A percentile compares a stretch with the other conserved stretches of the same genome.
These are phyloP conservation scores for Gryllus bimaculatus DNA, from an alignment of 1,140 invertebrate genomes.

Conservation along the genomic window DNA sequence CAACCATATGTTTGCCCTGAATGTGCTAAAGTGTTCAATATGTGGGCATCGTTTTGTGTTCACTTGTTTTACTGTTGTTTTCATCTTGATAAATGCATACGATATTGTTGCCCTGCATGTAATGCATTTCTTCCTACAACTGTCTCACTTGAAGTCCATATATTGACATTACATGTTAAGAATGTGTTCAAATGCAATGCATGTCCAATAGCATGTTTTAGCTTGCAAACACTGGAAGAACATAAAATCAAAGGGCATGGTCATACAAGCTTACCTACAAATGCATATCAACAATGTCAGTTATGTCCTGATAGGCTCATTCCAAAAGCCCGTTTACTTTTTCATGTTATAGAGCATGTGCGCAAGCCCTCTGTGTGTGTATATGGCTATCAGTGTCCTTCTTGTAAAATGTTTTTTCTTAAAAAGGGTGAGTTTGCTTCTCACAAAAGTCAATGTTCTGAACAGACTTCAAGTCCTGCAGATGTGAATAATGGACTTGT, in stretches of 20 bases:
- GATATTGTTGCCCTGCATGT: not conserved
- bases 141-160: conserved; percentile 14
- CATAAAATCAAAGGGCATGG: conserved; percentile 17
- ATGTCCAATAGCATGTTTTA: conserved; percentile 18
- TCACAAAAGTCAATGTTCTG: not conserved
- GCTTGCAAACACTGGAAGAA: not conserved
- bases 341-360: conserved; percentile 16
- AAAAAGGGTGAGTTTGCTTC: conserved; percentile 15
- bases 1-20: conserved; percentile 13
- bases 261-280: not conserved
- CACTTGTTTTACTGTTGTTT: conserved; percentile 7
- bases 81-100: conserved; percentile 6
- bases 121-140: not conserved
- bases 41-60: conserved; percentile 6
- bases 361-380: not conserved
- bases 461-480: not conserved
- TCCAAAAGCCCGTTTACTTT: conserved; percentile 15
- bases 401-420: conserved; percentile 11
- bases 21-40: not conserved
- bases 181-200: conserved; percentile 18
- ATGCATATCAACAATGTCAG: conserved; percentile 18
- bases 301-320: conserved; percentile 17
- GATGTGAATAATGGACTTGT: not conserved
- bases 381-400: conserved; percentile 15
- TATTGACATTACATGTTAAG: conserved; percentile 15